Conservation (phyloP, 92 coral and sea anemone genomes). For the Hydrozoanthus gracilis region DNA sequence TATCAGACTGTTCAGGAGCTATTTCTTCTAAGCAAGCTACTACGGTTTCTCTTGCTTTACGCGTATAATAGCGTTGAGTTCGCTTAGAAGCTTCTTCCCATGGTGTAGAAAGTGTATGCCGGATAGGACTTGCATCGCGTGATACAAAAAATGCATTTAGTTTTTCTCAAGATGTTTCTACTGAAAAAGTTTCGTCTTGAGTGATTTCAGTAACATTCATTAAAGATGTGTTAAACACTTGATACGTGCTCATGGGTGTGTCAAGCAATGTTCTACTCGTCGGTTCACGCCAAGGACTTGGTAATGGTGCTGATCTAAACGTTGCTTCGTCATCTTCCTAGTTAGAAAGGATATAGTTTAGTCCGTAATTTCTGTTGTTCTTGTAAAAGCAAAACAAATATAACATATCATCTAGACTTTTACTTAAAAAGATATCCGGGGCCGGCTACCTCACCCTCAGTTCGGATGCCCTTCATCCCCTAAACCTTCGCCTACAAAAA, state of each 20-base stretch:
- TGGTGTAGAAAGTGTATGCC: too few species aligned
- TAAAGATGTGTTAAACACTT: not conserved
- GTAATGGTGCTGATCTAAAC: conserved; percentile 11
- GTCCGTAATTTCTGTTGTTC: conserved; percentile 8
- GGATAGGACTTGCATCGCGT: too few species aligned
- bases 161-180: too few species aligned
- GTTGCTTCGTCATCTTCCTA: conserved; percentile 5
- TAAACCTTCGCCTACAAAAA: conserved; percentile 1
- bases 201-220: too few species aligned
- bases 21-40: too few species aligned
- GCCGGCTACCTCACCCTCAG: conserved; percentile 12
- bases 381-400: not conserved
- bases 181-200: too few species aligned
- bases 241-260: not conserved
- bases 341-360: conserved; percentile 2
- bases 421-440: conserved; percentile 8
- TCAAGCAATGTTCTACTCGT: conserved; percentile 1
- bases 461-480: not conserved
- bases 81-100: too few species aligned
- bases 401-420: conserved; percentile 3
- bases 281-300: conserved; percentile 14
- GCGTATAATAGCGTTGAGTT: too few species aligned
- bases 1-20: conserved; percentile 3
- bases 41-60: too few species aligned
- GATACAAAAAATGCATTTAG: too few species aligned